phyloP scores from a whole-genome alignment of 2,797 vertebrate species.

The Scolopax bukidnonensis region DNA sequence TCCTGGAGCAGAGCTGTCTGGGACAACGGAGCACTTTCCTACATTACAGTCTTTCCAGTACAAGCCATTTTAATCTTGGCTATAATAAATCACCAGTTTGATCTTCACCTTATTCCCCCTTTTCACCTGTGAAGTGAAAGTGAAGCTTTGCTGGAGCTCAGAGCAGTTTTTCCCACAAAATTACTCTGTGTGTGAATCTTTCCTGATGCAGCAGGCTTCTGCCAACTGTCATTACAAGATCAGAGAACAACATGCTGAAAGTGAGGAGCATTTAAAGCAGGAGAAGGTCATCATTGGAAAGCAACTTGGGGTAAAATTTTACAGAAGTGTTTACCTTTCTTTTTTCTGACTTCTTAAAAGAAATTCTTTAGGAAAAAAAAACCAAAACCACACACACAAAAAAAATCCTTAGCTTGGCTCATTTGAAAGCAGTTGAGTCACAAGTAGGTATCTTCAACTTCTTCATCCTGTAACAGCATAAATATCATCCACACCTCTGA shows the following conservation, averaged over 20 bases:
- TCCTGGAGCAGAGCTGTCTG: neutral
- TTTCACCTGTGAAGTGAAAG: neutral
- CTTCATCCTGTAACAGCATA: neutral
- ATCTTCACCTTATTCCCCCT: neutral
- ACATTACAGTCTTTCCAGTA: slow-evolving; percentile 13
- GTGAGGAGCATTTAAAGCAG: neutral
- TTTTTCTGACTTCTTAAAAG: neutral
- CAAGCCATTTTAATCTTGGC: slow-evolving; percentile 25
- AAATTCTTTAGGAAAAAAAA: neutral
- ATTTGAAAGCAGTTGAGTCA: neutral
- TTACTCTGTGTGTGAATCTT: neutral
- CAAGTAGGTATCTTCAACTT: neutral
- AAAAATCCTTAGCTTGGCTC: neutral
- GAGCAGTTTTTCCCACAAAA: slow-evolving; percentile 1
- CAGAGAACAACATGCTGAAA: neutral
- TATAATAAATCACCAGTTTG: slow-evolving; percentile 3
- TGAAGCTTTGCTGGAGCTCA: slow-evolving; percentile 7
- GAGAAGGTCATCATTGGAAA: neutral
- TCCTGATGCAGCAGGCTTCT: neutral
- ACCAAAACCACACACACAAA: neutral
- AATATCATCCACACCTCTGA: neutral
- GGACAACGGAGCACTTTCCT: neutral
- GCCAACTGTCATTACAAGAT: neutral
- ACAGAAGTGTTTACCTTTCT: neutral
- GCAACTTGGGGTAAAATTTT: neutral